Conservation (phyloP, 2,888 invertebrate genomes). For the Villa cingulata region DNA sequence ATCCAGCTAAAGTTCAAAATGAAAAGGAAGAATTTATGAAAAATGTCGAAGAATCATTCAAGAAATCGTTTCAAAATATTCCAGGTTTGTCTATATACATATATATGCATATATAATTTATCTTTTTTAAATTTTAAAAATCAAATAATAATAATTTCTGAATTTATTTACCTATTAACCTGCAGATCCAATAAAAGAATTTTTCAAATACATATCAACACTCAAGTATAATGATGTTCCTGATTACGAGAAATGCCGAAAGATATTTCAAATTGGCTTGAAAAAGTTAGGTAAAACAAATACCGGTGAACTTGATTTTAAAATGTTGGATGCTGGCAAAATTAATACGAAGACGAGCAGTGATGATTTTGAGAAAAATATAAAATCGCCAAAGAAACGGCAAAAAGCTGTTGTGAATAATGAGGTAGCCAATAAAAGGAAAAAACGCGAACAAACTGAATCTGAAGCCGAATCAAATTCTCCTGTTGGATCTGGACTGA, state of each 20-base stretch:
- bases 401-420: slow-evolving; percentile 4
- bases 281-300: slow-evolving; percentile 45
- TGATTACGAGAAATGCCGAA: slow-evolving; percentile 57
- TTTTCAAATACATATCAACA: slow-evolving; percentile 51
- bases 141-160: too few relatives aligned
- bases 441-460: neutral
- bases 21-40: slow-evolving; percentile 56
- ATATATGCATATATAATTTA: neutral
- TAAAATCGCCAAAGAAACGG: neutral
- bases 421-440: slow-evolving; percentile 2
- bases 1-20: slow-evolving; percentile 48
- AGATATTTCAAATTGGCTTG: slow-evolving; percentile 50
- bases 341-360: neutral
- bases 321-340: slow-evolving; percentile 10
- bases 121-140: slow-evolving; percentile 7
- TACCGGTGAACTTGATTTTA: slow-evolving; percentile 42
- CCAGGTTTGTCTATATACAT: slow-evolving; percentile 28
- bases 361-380: neutral
- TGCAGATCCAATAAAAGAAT: slow-evolving; percentile 48
- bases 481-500: neutral
- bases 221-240: slow-evolving; percentile 58
- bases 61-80: slow-evolving; percentile 27
- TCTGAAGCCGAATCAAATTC: neutral
- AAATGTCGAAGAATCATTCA: slow-evolving; percentile 27
- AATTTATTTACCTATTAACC: too few relatives aligned